phyloP scores from a whole-genome alignment of 2,888 invertebrate genomes.

The Andrena bicolor region DNA sequence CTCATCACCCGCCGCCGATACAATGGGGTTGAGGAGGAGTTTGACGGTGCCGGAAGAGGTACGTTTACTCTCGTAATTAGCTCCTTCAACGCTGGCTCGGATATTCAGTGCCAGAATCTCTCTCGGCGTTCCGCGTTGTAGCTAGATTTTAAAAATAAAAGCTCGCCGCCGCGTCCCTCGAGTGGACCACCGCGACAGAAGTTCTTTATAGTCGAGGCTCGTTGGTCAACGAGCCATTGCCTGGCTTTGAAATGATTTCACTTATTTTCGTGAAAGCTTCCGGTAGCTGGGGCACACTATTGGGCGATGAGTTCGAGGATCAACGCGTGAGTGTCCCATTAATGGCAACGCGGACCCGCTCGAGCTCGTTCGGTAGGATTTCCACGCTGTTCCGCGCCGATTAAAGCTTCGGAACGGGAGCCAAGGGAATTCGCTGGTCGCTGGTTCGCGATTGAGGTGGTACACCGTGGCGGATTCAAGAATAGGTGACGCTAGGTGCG shows the following conservation, averaged over 20 bases:
- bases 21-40: conserved; percentile 81
- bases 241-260: not conserved
- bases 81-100: not conserved
- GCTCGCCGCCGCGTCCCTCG: not conserved
- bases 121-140: not conserved
- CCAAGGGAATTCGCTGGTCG: conserved; percentile 53
- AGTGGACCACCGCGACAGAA: no score
- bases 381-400: conserved; percentile 38
- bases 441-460: conserved; percentile 68
- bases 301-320: not conserved
- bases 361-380: conserved; percentile 11
- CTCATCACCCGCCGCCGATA: conserved; percentile 88
- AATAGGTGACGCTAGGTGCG: conserved; percentile 79
- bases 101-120: conserved; percentile 19
- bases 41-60: conserved; percentile 80
- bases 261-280: not conserved
- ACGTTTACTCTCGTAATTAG: conserved; percentile 24
- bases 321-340: conserved; percentile 4
- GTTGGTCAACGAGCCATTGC: not conserved
- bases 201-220: not conserved
- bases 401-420: conserved; percentile 20
- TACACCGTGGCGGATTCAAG: conserved; percentile 66
- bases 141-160: conserved; percentile 27
- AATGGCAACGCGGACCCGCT: conserved; percentile 8
- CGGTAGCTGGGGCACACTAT: no score